These are phyloP conservation scores for Enoplosus armatus DNA, from an alignment of 2,797 vertebrate species.

Conservation along the genomic window DNA sequence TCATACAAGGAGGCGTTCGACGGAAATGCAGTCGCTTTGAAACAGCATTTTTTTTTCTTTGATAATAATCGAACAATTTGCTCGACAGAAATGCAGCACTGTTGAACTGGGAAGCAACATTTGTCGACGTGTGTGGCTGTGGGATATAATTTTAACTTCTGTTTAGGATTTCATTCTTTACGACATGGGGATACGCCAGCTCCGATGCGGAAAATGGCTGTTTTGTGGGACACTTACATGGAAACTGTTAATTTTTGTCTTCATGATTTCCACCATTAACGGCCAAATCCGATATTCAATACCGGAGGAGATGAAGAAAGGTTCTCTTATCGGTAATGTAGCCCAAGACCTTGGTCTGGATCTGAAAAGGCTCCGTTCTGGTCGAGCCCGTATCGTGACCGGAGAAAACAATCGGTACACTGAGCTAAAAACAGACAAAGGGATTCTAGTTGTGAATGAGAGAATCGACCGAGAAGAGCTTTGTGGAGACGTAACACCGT, in stretches of 20 bases:
- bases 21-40: neutral
- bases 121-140: neutral
- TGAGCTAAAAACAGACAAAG: constrained; percentile 84
- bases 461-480: constrained; percentile 88
- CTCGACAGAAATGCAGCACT: neutral
- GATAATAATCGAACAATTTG: neutral
- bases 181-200: constrained; percentile 36
- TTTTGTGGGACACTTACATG: constrained; percentile 42
- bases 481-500: constrained; percentile 85
- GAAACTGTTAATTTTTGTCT: constrained; percentile 81
- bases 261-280: constrained; percentile 56
- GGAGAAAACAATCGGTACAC: constrained; percentile 78
- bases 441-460: constrained; percentile 86
- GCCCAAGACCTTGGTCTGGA: constrained; percentile 87
- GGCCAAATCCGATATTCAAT: constrained; percentile 88
- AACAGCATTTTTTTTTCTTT: neutral
- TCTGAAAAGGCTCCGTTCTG: constrained; percentile 77
- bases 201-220: constrained; percentile 26
- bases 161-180: constrained; percentile 16
- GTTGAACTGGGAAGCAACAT: neutral
- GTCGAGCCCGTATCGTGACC: constrained; percentile 82
- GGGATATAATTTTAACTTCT: neutral
- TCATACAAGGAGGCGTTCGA: constrained; percentile 5
- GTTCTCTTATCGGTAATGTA: constrained; percentile 88
- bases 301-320: constrained; percentile 88